These are phyloP conservation scores for Allolobophora icterica DNA, from an alignment of 2,888 invertebrate genomes.

Conservation along the genomic window DNA sequence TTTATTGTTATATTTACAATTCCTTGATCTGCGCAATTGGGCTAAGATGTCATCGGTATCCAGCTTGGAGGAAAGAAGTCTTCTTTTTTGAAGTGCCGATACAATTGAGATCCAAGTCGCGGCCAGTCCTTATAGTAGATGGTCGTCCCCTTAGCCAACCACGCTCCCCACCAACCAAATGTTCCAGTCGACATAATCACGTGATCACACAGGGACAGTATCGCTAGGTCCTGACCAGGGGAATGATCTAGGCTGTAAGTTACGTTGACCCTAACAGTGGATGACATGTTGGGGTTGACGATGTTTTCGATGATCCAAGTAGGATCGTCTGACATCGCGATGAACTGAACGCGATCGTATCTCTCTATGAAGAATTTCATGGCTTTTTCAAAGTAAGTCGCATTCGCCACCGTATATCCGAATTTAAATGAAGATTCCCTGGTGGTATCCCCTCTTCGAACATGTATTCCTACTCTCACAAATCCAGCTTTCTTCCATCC, in stretches of 20 bases:
- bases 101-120: not conserved
- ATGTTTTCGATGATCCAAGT: constrained; percentile 56
- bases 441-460: constrained; percentile 63
- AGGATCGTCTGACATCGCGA: constrained; percentile 63
- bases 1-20: no score
- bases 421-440: constrained; percentile 52
- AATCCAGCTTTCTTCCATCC: constrained; percentile 48
- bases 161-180: constrained; percentile 33
- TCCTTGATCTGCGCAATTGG: not conserved
- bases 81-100: not conserved
- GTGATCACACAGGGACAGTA: constrained; percentile 48
- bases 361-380: constrained; percentile 55
- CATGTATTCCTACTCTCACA: constrained; percentile 60
- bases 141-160: constrained; percentile 30
- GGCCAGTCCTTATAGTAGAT: constrained; percentile 31
- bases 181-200: constrained; percentile 32
- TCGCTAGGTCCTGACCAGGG: constrained; percentile 54
- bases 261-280: constrained; percentile 45
- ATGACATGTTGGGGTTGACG: constrained; percentile 41
- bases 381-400: constrained; percentile 58
- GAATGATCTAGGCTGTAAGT: constrained; percentile 52
- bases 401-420: constrained; percentile 61
- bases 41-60: constrained; percentile 30
- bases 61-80: constrained; percentile 24
- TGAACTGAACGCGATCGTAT: constrained; percentile 56